Evolutionary conservation across 2,888 invertebrate genomes (phyloP).

Genomic region (Gasteruption jaculator): DNA sequence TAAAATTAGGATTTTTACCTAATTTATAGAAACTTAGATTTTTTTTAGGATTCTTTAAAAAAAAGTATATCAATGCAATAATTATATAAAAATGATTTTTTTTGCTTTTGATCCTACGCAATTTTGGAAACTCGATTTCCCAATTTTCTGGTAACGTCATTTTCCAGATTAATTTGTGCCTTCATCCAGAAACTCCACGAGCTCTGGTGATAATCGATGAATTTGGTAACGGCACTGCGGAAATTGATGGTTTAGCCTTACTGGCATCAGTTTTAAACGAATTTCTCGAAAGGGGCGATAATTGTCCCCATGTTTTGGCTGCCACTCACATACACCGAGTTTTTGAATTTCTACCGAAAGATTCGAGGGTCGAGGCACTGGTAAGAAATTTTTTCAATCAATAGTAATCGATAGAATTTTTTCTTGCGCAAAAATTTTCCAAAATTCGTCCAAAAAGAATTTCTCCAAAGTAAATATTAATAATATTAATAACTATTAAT

Average conservation of each 20-base stretch:
- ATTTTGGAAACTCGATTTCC: no score
- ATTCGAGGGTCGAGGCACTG: conserved; percentile 55
- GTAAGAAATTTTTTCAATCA: conserved; percentile 45
- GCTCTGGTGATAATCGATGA: conserved; percentile 84
- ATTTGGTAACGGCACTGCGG: conserved; percentile 81
- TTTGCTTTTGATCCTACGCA: no score
- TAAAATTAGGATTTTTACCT: no score
- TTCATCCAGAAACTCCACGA: conserved; percentile 60
- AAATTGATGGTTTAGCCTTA: conserved; percentile 72
- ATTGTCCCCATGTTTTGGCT: conserved; percentile 71
- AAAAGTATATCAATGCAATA: no score
- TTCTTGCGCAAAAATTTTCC: no score
- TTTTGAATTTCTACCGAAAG: conserved; percentile 56
- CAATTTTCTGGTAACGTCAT: no score
- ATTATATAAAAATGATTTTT: no score
- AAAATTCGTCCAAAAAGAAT: not conserved
- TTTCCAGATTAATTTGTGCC: conserved; percentile 66
- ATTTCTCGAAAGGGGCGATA: conserved; percentile 57
- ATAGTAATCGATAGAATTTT: conserved; percentile 3
- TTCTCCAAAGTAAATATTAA: not conserved
- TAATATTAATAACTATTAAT: conserved; percentile 5
- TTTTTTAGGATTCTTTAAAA: no score
- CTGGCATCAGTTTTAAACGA: conserved; percentile 65
- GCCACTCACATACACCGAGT: conserved; percentile 76
- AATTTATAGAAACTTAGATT: no score